A percentile compares a stretch with the other conserved stretches of the same genome.
Conservation (phyloP, 2,113 vertebrate species). For the Glareola pratincola region DNA sequence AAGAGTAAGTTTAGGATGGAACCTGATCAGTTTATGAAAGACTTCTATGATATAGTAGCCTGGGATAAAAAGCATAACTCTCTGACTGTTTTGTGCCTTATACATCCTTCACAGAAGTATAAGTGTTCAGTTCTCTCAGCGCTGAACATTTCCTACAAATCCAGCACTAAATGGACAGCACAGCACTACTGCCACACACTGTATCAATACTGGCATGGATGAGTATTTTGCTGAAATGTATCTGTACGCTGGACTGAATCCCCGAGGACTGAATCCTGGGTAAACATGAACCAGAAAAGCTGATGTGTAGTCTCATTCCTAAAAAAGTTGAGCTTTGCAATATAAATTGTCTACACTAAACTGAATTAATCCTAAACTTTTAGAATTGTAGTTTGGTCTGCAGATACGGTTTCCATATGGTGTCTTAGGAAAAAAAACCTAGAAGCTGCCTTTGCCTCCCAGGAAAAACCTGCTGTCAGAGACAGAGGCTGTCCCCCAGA, state of each 20-base stretch:
- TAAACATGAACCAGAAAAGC: background rate
- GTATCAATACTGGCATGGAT: background rate
- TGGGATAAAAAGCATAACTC: background rate
- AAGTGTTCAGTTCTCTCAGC: background rate
- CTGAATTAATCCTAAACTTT: background rate
- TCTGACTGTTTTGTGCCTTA: background rate
- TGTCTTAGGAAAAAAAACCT: background rate
- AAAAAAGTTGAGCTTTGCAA: background rate
- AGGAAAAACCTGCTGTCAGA: background rate
- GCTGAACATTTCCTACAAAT: background rate
- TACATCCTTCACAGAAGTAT: background rate
- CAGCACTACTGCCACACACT: background rate
- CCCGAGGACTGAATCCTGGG: background rate
- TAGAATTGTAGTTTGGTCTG: background rate
- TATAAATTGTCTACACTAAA: background rate
- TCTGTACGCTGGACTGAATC: background rate
- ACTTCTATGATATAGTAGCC: background rate
- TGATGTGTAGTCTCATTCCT: background rate
- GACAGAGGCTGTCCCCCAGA: background rate
- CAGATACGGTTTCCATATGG: background rate
- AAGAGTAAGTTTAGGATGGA: background rate
- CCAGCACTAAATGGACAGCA: background rate
- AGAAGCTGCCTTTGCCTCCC: background rate
- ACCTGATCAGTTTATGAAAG: background rate
- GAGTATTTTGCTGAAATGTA: background rate